phyloP scores from a whole-genome alignment of 2,113 vertebrate genomes.

The Dicaeum eximium region DNA sequence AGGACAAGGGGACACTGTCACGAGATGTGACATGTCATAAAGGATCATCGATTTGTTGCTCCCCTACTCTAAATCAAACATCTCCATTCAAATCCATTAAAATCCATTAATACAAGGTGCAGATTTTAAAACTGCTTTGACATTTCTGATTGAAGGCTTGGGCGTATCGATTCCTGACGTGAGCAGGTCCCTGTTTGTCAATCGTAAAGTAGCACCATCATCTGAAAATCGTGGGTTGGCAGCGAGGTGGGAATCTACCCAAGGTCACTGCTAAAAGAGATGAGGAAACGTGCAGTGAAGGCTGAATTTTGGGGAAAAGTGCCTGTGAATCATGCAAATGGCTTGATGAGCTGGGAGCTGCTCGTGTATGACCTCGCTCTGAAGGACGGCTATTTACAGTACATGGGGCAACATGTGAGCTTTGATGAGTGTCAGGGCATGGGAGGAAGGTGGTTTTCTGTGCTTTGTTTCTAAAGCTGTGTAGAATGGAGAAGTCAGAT shows the following conservation, averaged over 20 bases:
- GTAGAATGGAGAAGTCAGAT: background rate
- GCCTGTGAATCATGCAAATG: background rate
- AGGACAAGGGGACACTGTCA: background rate
- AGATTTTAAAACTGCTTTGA: background rate
- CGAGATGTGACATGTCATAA: background rate
- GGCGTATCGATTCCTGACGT: background rate
- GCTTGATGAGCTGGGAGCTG: background rate
- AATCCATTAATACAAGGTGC: background rate
- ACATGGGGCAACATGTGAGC: background rate
- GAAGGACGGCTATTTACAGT: slow-evolving; percentile 36
- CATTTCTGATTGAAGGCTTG: background rate
- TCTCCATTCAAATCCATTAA: background rate
- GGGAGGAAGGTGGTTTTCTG: background rate
- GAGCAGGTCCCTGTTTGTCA: background rate
- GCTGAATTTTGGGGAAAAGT: background rate
- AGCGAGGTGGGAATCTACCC: background rate
- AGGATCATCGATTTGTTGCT: background rate
- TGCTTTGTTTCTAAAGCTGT: background rate
- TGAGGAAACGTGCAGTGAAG: background rate
- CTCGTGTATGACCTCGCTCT: background rate
- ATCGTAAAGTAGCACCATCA: background rate
- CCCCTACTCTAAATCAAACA: slow-evolving; percentile 19
- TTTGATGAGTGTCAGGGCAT: background rate
- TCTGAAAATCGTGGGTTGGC: background rate
- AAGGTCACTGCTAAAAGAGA: slow-evolving; percentile 8